These are phyloP conservation scores for Marronus borbonicus DNA, from an alignment of 2,888 invertebrate genomes.

Conservation along the genomic window DNA sequence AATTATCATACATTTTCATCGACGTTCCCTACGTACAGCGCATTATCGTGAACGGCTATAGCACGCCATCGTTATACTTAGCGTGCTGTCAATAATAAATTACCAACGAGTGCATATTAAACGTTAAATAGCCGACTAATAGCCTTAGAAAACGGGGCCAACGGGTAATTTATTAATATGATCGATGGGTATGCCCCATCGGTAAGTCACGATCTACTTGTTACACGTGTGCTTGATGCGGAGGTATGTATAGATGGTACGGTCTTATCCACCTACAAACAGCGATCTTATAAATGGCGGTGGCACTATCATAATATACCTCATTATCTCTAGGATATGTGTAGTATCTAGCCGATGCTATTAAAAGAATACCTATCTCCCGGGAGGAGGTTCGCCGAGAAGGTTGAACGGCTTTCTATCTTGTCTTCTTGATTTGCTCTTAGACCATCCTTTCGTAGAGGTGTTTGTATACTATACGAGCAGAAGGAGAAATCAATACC, in stretches of 20 bases:
- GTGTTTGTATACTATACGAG: no score
- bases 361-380: neutral
- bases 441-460: no score
- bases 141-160: neutral
- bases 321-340: slow-evolving; percentile 42
- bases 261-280: slow-evolving; percentile 3
- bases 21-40: no score
- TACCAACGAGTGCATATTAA: slow-evolving; percentile 13
- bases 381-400: neutral
- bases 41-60: no score
- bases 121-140: slow-evolving; percentile 4
- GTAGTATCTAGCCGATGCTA: neutral
- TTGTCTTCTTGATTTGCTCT: no score
- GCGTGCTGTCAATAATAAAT: slow-evolving; percentile 11
- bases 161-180: slow-evolving; percentile 5
- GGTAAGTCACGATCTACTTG: slow-evolving; percentile 15
- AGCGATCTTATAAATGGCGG: slow-evolving; percentile 35
- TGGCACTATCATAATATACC: slow-evolving; percentile 44
- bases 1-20: no score
- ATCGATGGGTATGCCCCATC: slow-evolving; percentile 6
- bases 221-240: neutral
- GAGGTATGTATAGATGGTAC: neutral
- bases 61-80: no score
- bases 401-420: neutral
- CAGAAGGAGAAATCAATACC: no score